Evolutionary conservation across 2,797 vertebrate genomes (phyloP), one percentile per base, ranked within the genome.

Genomic region (Varecia variegata): DNA sequence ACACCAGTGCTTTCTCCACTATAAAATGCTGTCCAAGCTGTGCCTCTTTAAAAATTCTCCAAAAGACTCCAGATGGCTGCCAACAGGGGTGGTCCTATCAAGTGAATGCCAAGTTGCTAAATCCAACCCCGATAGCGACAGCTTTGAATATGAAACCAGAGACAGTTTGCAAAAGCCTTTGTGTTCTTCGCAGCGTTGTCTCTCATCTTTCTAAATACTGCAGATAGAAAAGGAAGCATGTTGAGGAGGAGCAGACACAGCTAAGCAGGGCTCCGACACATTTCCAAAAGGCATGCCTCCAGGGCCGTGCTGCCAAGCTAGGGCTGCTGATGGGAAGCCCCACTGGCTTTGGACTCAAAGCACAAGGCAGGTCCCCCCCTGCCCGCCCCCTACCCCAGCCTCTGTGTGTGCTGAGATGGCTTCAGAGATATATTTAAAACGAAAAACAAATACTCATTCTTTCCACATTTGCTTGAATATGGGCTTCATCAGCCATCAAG

Each of bases 41-140:
- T 45, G 74, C 67, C 47, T 91, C 94, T 96, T 97, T 84, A 95
- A 95, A 96, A 97, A 97, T 93, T 83, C 88, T 96, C 86, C 87
- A 88, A 70, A 95, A 95, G 80, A 85, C 95, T 92, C 97, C 97
- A 97, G 97, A 97, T 97, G 97, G 97, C 94, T 62, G 76, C 92
- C 95, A 96, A 96, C 92, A 95, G 89, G 94, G 96, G 97, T 98
- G 96, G 97, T 96, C 97, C 89, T 93, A 73, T 43, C 80, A 71
- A 95, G 90, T 8, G 76, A 97, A 97, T 96, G 97, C 95, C 97
- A 97, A 95, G 94, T 97, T 97, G 95, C 97, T 97, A 97, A 97
- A 97, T 98, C 86, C 89, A 96, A 96, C 87, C 67, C 80, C 54
- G 81, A 77, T 87, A 95, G 94, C 91, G 12, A 97, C 96, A 94